phyloP scores from a whole-genome alignment of 2,113 vertebrate genomes.

The Alces alces region DNA sequence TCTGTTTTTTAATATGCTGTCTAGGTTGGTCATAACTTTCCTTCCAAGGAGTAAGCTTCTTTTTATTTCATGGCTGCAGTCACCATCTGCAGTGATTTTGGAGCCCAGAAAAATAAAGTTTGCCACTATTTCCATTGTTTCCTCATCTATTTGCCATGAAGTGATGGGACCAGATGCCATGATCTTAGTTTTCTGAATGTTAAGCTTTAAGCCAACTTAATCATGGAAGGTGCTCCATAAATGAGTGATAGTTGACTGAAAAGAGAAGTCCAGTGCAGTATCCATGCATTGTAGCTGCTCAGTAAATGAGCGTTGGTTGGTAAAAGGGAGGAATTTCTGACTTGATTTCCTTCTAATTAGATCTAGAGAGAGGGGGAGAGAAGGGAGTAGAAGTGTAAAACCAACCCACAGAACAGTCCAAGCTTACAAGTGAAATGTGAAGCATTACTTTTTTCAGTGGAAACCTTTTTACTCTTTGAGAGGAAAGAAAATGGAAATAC shows the following conservation, averaged over 20 bases:
- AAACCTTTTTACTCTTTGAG: slow-evolving; percentile 2
- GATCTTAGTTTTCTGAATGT: not conserved
- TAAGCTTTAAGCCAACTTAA: not conserved
- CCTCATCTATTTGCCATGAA: not conserved
- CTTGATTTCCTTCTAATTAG: not conserved
- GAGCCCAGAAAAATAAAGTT: not conserved
- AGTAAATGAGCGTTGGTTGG: not conserved
- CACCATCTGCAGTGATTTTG: not conserved
- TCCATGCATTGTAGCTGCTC: not conserved
- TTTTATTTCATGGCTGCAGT: not conserved
- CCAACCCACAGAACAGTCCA: not conserved
- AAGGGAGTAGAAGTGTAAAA: not conserved
- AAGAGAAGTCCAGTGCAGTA: not conserved
- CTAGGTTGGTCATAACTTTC: not conserved
- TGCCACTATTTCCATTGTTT: not conserved
- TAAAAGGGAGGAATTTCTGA: not conserved
- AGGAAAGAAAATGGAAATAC: not conserved
- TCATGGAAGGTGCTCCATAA: not conserved
- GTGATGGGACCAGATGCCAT: not conserved
- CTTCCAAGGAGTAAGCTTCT: not conserved
- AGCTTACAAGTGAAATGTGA: not conserved
- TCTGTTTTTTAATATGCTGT: not conserved
- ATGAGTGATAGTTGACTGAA: not conserved
- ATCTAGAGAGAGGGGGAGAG: not conserved
- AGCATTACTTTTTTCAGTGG: not conserved